phyloP scores from a whole-genome alignment of 2,113 vertebrate genomes.

The Coreoperca whiteheadi region DNA sequence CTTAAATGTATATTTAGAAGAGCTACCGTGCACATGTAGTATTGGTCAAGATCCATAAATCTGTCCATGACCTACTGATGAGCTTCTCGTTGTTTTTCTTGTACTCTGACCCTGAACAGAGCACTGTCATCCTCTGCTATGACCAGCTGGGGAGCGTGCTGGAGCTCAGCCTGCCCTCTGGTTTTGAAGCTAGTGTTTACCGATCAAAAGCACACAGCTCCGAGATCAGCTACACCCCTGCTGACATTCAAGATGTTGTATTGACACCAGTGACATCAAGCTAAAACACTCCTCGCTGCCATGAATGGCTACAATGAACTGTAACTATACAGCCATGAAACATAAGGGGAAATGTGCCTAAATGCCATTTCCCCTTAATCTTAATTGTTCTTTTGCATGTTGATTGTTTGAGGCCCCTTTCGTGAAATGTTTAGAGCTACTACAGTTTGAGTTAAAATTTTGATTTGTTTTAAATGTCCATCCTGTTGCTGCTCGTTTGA shows the following conservation, averaged over 20 bases:
- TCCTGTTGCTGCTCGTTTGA: background rate
- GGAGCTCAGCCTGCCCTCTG: constrained; percentile 82
- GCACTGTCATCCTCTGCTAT: constrained; percentile 87
- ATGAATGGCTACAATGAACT: background rate
- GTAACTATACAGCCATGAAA: background rate
- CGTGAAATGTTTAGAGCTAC: no score
- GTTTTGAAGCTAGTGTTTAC: constrained; percentile 41
- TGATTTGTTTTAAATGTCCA: background rate
- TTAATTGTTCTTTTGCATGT: constrained; percentile 6
- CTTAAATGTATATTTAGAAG: background rate
- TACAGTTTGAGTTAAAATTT: background rate
- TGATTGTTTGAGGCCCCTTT: background rate
- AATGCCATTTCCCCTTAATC: background rate
- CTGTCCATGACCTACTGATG: background rate
- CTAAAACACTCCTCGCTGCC: constrained; percentile 35
- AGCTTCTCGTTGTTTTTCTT: constrained; percentile 33
- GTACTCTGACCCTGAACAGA: constrained; percentile 77
- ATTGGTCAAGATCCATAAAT: background rate
- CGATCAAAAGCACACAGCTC: constrained; percentile 32
- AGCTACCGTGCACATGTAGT: background rate
- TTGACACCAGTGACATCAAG: constrained; percentile 35
- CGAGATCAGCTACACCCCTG: constrained; percentile 57
- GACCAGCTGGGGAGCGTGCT: constrained; percentile 86
- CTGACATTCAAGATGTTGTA: constrained; percentile 59
- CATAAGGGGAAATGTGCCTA: background rate